Percentiles rank a stretch among this genome's conserved stretches.
These are phyloP conservation scores for Erythrocercus mccallii DNA, from an alignment of 2,113 vertebrate species.

Conservation along the genomic window DNA sequence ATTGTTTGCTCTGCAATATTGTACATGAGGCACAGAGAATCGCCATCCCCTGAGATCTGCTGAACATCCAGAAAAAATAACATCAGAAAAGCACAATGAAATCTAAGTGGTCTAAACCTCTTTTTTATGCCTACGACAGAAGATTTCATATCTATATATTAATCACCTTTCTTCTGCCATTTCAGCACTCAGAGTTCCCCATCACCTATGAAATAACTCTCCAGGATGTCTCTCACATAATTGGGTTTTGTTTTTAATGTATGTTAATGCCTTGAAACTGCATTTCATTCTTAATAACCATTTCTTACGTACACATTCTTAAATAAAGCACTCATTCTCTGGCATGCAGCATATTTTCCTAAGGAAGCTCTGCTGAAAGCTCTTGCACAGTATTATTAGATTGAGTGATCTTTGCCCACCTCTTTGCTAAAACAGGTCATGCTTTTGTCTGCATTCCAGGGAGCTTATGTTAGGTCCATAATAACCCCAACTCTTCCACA, in stretches of 20 bases:
- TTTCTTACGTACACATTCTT: slow-evolving; percentile 1
- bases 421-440: slow-evolving; percentile 15
- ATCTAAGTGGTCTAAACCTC: not conserved
- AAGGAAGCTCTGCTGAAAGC: slow-evolving; percentile 28
- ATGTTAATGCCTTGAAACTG: not conserved
- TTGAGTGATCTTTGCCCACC: not conserved
- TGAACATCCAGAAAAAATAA: not conserved
- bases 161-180: not conserved
- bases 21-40: not conserved
- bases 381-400: not conserved
- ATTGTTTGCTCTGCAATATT: slow-evolving; percentile 24
- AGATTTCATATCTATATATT: not conserved
- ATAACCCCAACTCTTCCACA: slow-evolving; percentile 31
- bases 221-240: not conserved
- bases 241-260: slow-evolving; percentile 12
- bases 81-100: not conserved
- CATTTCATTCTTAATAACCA: not conserved
- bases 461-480: slow-evolving; percentile 32
- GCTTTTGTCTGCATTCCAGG: slow-evolving; percentile 52
- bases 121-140: not conserved
- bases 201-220: not conserved
- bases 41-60: not conserved
- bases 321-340: slow-evolving; percentile 11
- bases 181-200: not conserved
- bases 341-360: not conserved